A percentile compares a stretch with the other conserved stretches of the same genome.
Conservation (phyloP, 2,113 vertebrate species). For the Cranoglanis bouderius region DNA sequence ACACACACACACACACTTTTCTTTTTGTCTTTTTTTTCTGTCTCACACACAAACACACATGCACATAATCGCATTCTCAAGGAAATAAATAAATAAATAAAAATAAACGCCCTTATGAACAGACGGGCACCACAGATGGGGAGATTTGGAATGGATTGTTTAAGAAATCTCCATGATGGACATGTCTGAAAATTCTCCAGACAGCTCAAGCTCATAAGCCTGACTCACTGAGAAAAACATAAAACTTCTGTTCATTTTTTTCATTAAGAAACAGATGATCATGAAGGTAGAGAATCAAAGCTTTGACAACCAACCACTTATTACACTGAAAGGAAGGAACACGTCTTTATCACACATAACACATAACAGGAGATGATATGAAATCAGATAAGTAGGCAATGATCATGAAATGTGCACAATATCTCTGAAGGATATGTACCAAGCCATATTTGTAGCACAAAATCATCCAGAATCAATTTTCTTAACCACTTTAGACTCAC, state of each 20-base stretch:
- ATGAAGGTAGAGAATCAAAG: neutral
- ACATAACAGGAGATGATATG: neutral
- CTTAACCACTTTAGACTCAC: no score
- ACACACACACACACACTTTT: neutral
- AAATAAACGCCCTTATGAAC: conserved; percentile 49
- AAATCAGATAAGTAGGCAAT: neutral
- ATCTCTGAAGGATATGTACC: neutral
- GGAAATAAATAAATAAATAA: neutral
- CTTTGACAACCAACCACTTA: neutral
- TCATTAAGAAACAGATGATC: neutral
- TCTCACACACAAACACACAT: neutral
- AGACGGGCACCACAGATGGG: conserved; percentile 70
- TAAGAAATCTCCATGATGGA: conserved; percentile 65
- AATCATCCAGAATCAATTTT: neutral
- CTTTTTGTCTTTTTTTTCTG: neutral
- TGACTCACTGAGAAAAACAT: conserved; percentile 31
- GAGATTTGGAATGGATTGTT: conserved; percentile 8
- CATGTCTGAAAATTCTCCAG: conserved; percentile 44
- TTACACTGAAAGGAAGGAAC: neutral
- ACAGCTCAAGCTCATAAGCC: conserved; percentile 5
- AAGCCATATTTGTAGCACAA: neutral
- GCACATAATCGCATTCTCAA: conserved; percentile 28
- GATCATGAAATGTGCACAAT: neutral
- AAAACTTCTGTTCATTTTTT: conserved; percentile 17
- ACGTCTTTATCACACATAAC: neutral